Evolutionary conservation across 2,113 vertebrate genomes (phyloP).

Genomic region (Electrona antarctica): DNA sequence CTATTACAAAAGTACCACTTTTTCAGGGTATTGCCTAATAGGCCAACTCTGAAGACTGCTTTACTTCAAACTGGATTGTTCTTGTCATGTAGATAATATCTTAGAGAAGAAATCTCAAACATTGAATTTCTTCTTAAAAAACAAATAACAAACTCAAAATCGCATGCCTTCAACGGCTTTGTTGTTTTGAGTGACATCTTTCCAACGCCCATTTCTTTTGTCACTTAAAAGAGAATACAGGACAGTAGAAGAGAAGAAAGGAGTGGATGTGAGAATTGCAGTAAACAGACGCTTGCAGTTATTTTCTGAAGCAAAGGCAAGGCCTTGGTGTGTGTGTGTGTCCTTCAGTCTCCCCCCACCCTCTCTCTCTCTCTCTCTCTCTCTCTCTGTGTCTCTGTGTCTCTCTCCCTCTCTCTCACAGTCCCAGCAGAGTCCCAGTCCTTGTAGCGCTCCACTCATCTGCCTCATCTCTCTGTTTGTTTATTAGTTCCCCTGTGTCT

Average conservation of each 20-base stretch:
- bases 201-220: no score
- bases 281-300: slow-evolving; percentile 1
- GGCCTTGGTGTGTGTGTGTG: slow-evolving; percentile 26
- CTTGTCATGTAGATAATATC: no score
- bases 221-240: background rate
- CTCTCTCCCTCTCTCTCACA: slow-evolving; percentile 25
- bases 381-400: slow-evolving; percentile 41
- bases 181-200: no score
- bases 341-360: background rate
- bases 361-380: slow-evolving; percentile 30
- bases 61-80: no score
- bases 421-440: slow-evolving; percentile 51
- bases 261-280: background rate
- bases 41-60: no score
- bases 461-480: slow-evolving; percentile 62
- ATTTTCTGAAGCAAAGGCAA: slow-evolving; percentile 29
- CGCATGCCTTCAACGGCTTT: no score
- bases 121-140: no score
- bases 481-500: slow-evolving; percentile 61
- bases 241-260: background rate
- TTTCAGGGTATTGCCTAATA: no score
- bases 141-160: no score
- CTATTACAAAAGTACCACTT: no score
- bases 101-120: no score
- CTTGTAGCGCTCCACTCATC: slow-evolving; percentile 56